A percentile compares a stretch with the other conserved stretches of the same genome.
phyloP scores from a whole-genome alignment of 92 coral and sea anemone species.

The Bergia puertoricense region DNA sequence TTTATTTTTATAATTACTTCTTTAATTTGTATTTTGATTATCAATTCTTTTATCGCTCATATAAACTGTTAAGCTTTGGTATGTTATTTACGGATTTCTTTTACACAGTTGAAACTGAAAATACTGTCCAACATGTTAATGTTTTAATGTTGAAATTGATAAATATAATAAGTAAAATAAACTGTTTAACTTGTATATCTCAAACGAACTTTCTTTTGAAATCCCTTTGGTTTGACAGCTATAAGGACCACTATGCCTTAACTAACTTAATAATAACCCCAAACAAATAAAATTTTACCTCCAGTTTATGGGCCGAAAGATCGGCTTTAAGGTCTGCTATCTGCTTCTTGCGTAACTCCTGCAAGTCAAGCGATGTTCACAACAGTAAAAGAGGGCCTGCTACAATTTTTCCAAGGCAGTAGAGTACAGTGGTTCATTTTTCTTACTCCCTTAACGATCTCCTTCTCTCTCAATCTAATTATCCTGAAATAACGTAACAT shows the following conservation, averaged over 20 bases:
- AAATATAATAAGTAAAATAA: background rate
- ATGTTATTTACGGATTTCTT: no score
- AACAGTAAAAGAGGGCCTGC: background rate
- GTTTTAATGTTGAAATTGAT: no score
- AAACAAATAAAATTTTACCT: background rate
- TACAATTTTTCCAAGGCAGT: background rate
- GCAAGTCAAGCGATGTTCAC: background rate
- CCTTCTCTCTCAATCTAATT: background rate
- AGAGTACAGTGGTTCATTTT: background rate
- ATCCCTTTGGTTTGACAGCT: no score
- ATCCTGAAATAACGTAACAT: no score
- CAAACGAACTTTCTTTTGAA: no score
- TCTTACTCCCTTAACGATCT: background rate
- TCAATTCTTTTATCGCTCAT: no score
- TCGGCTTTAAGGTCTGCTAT: background rate
- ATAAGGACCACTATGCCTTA: background rate
- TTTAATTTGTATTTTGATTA: no score
- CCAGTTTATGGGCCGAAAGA: background rate
- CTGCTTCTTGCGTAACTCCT: slow-evolving; percentile 16
- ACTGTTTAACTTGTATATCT: background rate
- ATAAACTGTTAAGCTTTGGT: no score
- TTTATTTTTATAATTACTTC: no score
- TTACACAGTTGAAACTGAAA: no score
- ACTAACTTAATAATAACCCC: background rate
- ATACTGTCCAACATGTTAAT: no score